Evolutionary conservation across 2,888 invertebrate genomes (phyloP).

Genomic region (Rhingia campestris): DNA sequence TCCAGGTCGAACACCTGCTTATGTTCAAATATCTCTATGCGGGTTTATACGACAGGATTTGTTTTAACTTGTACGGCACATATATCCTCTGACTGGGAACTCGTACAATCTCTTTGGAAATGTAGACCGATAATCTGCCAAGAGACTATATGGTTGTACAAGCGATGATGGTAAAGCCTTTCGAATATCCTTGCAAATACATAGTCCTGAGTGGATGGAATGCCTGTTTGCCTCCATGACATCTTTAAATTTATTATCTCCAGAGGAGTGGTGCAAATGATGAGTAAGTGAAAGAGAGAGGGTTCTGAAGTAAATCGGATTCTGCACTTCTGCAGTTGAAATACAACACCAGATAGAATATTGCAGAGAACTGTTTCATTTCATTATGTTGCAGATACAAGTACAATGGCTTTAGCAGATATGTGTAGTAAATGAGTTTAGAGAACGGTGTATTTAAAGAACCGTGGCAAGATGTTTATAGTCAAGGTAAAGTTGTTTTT

Average conservation of each 20-base stretch:
- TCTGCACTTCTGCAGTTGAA: neutral
- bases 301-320: neutral
- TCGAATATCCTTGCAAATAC: conserved; percentile 5
- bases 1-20: conserved; percentile 16
- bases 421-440: too few relatives aligned
- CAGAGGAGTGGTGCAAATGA: neutral
- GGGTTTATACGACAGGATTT: conserved; percentile 20
- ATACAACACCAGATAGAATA: neutral
- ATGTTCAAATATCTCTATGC: conserved; percentile 25
- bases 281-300: neutral
- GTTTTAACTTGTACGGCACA: conserved; percentile 6
- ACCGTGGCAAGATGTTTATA: too few relatives aligned
- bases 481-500: too few relatives aligned
- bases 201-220: conserved; percentile 8
- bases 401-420: conserved; percentile 3
- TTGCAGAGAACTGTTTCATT: neutral
- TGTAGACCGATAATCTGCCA: conserved; percentile 22
- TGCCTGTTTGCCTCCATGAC: conserved; percentile 7
- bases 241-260: conserved; percentile 26
- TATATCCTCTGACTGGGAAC: conserved; percentile 6
- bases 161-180: conserved; percentile 11
- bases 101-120: conserved; percentile 9
- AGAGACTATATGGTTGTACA: neutral
- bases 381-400: neutral
- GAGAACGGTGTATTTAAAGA: too few relatives aligned